phyloP scores from a whole-genome alignment of 2,888 invertebrate genomes.

The Drosophila nigricruria region DNA sequence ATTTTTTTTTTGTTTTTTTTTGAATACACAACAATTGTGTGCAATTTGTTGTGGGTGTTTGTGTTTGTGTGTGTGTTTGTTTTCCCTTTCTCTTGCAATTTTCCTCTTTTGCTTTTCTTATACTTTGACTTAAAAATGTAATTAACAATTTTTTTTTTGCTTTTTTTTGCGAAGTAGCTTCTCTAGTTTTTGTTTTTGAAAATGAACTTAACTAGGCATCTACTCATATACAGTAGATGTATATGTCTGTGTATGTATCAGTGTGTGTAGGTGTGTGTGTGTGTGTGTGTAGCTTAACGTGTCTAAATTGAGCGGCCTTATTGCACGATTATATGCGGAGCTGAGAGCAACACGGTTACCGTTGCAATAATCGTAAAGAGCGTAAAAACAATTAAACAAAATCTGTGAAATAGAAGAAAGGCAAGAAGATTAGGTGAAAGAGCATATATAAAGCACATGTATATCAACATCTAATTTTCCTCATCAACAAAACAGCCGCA shows the following conservation, averaged over 20 bases:
- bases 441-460: background rate
- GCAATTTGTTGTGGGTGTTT: conserved; percentile 40
- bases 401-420: conserved; percentile 86
- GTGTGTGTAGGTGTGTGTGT: conserved; percentile 25
- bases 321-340: conserved; percentile 98
- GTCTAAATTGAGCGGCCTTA: conserved; percentile 86
- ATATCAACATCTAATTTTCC: background rate
- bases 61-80: conserved; percentile 5
- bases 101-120: conserved; percentile 43
- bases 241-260: conserved; percentile 20
- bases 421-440: conserved; percentile 6
- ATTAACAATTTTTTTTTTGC: conserved; percentile 82
- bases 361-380: conserved; percentile 97
- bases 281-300: conserved; percentile 56
- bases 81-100: conserved; percentile 10
- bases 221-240: conserved; percentile 27
- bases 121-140: conserved; percentile 82
- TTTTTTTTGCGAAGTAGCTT: conserved; percentile 64
- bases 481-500: conserved; percentile 52
- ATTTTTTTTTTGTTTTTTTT: conserved; percentile 19
- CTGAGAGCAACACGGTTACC: conserved; percentile 95
- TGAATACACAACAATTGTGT: conserved; percentile 41
- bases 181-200: conserved; percentile 56
- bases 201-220: conserved; percentile 70
- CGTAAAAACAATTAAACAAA: conserved; percentile 98